Conservation (phyloP, 2,113 vertebrate species). For the Colius striatus region DNA sequence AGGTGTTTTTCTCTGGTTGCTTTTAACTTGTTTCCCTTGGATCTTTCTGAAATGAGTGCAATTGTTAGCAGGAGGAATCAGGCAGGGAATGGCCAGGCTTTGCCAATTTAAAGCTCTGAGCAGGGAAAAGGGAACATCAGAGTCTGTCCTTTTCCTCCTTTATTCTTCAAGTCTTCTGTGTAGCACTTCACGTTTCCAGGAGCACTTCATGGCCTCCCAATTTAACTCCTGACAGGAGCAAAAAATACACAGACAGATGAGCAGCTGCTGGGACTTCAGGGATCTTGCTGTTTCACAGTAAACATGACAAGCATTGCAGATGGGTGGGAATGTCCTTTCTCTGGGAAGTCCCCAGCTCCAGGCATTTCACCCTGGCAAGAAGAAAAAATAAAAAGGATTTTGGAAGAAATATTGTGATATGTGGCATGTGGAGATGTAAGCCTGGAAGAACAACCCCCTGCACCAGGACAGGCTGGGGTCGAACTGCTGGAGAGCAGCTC, state of each 20-base stretch:
- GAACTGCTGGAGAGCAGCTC: no score
- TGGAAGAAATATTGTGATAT: background rate
- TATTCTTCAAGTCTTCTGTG: background rate
- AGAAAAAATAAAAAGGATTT: background rate
- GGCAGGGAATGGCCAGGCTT: background rate
- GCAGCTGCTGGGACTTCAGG: background rate
- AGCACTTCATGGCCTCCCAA: background rate
- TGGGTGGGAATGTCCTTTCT: background rate
- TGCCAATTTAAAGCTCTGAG: background rate
- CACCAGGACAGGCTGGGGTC: no score
- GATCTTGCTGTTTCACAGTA: background rate
- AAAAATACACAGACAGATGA: background rate
- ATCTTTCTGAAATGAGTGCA: background rate
- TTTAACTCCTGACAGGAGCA: background rate
- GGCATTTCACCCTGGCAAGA: background rate
- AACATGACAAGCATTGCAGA: background rate
- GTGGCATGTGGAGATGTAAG: background rate
- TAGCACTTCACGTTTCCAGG: background rate
- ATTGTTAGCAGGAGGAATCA: background rate
- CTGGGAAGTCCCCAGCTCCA: background rate
- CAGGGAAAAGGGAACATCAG: background rate
- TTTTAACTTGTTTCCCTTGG: background rate
- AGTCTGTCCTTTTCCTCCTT: background rate
- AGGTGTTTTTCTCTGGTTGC: background rate
- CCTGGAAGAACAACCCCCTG: no score